Conservation (phyloP, 2,113 vertebrate genomes). For the Phrynosoma platyrhinos region DNA sequence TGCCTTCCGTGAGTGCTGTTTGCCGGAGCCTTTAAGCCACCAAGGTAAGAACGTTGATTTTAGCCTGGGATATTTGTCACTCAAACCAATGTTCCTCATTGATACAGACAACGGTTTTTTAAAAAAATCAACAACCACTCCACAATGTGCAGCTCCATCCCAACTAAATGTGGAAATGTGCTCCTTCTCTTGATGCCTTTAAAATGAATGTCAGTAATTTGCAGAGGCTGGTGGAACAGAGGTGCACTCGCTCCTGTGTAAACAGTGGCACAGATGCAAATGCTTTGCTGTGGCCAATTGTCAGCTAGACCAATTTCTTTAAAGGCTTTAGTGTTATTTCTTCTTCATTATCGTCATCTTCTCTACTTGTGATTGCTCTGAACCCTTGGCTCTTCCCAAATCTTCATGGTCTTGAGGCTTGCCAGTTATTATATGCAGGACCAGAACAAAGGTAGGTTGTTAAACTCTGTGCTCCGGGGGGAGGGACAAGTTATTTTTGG, state of each 20-base stretch:
- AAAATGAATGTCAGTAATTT: conserved; percentile 68
- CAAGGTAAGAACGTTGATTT: conserved; percentile 77
- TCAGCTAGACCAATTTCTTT: conserved; percentile 63
- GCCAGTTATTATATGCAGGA: conserved; percentile 85
- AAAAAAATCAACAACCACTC: not conserved
- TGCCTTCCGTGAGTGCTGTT: conserved; percentile 70
- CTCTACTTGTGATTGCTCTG: conserved; percentile 69
- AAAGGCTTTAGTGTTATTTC: conserved; percentile 64
- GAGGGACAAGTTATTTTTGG: conserved; percentile 82
- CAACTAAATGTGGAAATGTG: conserved; percentile 69
- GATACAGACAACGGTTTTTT: conserved; percentile 56
- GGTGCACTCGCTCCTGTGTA: conserved; percentile 74
- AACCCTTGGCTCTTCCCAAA: conserved; percentile 85
- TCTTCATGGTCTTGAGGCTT: conserved; percentile 89
- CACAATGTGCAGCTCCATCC: conserved; percentile 50
- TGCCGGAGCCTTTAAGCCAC: conserved; percentile 72
- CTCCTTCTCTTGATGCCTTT: conserved; percentile 69
- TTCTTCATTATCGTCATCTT: conserved; percentile 50
- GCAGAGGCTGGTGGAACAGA: conserved; percentile 66
- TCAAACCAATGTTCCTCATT: conserved; percentile 70
- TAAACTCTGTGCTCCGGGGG: conserved; percentile 81
- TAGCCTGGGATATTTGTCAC: conserved; percentile 76
- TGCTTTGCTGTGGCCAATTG: conserved; percentile 56
- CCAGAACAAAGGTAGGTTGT: conserved; percentile 90
- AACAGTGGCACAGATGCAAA: conserved; percentile 75